A percentile compares a stretch with the other conserved stretches of the same genome.
phyloP scores from a whole-genome alignment of 1,140 invertebrate genomes.

The Sycophaga agraensis region DNA sequence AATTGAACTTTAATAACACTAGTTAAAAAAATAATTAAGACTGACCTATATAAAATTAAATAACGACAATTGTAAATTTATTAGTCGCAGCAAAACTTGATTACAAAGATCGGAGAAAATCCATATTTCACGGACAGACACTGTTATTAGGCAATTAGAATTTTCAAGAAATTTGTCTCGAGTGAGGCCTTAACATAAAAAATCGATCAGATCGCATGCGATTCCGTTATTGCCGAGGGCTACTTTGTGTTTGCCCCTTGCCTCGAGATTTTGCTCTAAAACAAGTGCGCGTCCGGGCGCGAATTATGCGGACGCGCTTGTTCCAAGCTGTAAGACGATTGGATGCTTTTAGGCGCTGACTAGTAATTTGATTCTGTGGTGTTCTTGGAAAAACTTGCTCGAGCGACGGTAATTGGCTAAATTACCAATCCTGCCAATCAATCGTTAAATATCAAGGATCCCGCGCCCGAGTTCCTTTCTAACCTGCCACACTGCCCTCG shows the following conservation, averaged over 20 bases:
- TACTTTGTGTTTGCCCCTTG: conserved; percentile 31
- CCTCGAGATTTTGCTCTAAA: conserved; percentile 6
- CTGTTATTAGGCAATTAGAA: conserved; percentile 10
- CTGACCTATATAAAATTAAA: no score
- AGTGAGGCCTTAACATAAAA: conserved; percentile 14
- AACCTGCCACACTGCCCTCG: no score
- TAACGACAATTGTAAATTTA: no score
- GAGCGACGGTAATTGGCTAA: conserved; percentile 47
- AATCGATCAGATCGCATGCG: conserved; percentile 28
- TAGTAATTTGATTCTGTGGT: conserved; percentile 51
- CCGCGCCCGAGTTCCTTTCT: neutral
- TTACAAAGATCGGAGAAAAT: neutral
- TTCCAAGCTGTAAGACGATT: neutral
- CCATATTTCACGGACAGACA: conserved; percentile 4
- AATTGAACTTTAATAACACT: no score
- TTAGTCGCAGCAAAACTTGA: neutral
- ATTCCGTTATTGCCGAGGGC: conserved; percentile 6
- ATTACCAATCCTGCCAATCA: conserved; percentile 56
- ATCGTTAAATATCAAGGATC: conserved; percentile 49
- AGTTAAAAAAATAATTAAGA: no score
- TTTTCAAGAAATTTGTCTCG: conserved; percentile 17
- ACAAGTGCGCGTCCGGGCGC: neutral
- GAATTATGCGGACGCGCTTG: neutral
- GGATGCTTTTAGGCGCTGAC: conserved; percentile 24
- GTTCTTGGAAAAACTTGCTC: conserved; percentile 45